Base-by-base conservation (phyloP, 2,797 vertebrate species). In the Ctenosaura bakeri region DNA sequence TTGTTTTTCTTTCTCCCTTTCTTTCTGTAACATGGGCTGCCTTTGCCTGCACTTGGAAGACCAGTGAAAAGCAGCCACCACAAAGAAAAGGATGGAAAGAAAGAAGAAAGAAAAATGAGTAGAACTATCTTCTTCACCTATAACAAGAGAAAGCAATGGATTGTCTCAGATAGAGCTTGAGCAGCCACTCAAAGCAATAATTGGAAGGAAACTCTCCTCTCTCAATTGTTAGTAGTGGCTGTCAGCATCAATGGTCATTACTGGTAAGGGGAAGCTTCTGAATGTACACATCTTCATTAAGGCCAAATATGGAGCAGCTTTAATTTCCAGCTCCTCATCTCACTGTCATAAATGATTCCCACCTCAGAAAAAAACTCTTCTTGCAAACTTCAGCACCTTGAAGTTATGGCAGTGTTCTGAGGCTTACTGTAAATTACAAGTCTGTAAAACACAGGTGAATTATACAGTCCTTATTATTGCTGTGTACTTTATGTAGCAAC, bases 301-400 rank as follows among this genome's bases (percentile, higher is more conserved):
- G 64, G 9, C 7, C 69, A 82, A 14, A 29, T 73, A 54, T n/a
- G 38, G 82, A 62, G 1, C 9, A 4, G 26, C 4, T 14, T 13
- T 71, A 26, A 54, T 46, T 83, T n/a, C 35, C 69, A 12, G 9
- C 2, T 29, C 24, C n/a, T 29, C 66, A n/a, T 42, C 32, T 82
- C 22, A 59, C 71, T 24, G 35, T 16, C 38, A 74, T 56, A 42
- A 18, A 3, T 83, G n/a, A 62, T 1, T 12, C 18, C 14, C 9
- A 24, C 2, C 18, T 4, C 0, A 6, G 16, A 46, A 74, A 82
- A 16, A 3, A 10, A 3, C 8, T 52, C 0, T 1, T 10, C 52
- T 50, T 13, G 29, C 52, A 88, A 35, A 13, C 4, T 35, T 64
- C 38, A 69, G 50, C 4, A 59, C 56, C 32, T 64, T 80, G n/a